Base-by-base conservation (phyloP, 2,797 vertebrate genomes). In the Iguana delicatissima region DNA sequence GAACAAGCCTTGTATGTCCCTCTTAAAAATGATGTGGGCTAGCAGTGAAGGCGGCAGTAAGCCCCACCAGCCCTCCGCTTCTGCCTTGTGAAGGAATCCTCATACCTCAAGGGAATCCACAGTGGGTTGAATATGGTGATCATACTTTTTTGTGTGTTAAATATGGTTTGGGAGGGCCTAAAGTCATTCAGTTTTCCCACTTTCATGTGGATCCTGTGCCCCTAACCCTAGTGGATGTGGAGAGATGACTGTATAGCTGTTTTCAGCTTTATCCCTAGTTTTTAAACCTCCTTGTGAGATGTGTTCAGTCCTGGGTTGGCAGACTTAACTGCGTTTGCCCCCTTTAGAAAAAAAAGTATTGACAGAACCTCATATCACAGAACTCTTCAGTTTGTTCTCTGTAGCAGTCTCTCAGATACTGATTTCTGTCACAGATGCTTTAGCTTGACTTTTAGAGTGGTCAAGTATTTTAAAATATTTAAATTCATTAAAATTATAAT, bases 211-310 rank as follows among this genome's bases (percentile, higher is more conserved):
- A 3, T 3, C 42, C 42, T 46, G 42, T 46, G 42, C 42, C 42
- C 42, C 42, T 46, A 46, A 46, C 42, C 42, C 42, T 46, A 46
- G 42, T 46, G 42, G 42, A 46, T 46, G 42, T 46, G 42, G 42
- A 46, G 52, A 24, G 29, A 52, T 50, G n/a, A n/a, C 18, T 69
- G 13, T 26, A 85, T 38, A 50, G 38, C 38, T 72, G 8, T 50
- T 50, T 59, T 72, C 64, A 52, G 8, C 46, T 46, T 69, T 38
- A 50, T 32, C 38, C 1, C 29, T 52, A 20, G 42, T n/a, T 85
- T 84, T 85, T 85, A 72, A 85, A 13, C 29, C 46, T 72, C 72
- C 67, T 85, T 14, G 29, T 85, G 62, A 50, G 29, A 85, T 85
- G 42, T 85, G 6, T 86, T 74, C 18, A n/a, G 52, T 55, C 67